Percentiles rank a stretch among this genome's conserved stretches.
These are phyloP conservation scores for Sebastes cheni DNA, from an alignment of 2,797 vertebrate species.

Conservation along the genomic window DNA sequence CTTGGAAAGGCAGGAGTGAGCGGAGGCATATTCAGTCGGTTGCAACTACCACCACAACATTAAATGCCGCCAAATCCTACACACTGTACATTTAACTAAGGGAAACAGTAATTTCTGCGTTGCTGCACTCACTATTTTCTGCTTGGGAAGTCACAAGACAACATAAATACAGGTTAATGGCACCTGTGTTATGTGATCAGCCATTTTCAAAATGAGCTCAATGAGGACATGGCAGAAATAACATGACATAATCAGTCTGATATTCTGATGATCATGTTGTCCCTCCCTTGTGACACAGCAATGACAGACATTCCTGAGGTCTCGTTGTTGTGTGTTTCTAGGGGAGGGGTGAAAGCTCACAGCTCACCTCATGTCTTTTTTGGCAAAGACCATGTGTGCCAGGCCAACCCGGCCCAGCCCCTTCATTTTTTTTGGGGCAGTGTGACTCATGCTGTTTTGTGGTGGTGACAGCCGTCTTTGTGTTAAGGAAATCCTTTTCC, in stretches of 20 bases:
- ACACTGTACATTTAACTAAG: not conserved
- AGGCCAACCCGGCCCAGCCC: not conserved
- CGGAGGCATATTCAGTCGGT: too few species aligned
- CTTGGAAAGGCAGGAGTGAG: too few species aligned
- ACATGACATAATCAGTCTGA: not conserved
- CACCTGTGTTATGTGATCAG: not conserved
- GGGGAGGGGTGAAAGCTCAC: constrained; percentile 25
- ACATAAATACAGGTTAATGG: not conserved
- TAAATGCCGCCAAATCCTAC: too few species aligned
- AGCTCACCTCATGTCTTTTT: constrained; percentile 51
- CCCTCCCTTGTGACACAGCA: constrained; percentile 15
- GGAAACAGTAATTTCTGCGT: not conserved
- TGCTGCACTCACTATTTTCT: not conserved
- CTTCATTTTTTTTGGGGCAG: not conserved
- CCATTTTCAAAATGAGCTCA: not conserved
- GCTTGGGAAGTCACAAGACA: too few species aligned
- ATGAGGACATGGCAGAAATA: not conserved
- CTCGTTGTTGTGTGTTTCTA: constrained; percentile 38
- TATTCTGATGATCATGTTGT: not conserved
- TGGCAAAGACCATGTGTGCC: constrained; percentile 41
- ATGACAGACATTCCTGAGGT: constrained; percentile 46
- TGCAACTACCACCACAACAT: too few species aligned
- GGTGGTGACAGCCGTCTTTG: constrained; percentile 17
- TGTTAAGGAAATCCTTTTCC: constrained; percentile 59
- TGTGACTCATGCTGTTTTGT: constrained; percentile 47